Evolutionary conservation across 2,888 invertebrate species (phyloP).

Genomic region (Ornithoptera alexandrae): DNA sequence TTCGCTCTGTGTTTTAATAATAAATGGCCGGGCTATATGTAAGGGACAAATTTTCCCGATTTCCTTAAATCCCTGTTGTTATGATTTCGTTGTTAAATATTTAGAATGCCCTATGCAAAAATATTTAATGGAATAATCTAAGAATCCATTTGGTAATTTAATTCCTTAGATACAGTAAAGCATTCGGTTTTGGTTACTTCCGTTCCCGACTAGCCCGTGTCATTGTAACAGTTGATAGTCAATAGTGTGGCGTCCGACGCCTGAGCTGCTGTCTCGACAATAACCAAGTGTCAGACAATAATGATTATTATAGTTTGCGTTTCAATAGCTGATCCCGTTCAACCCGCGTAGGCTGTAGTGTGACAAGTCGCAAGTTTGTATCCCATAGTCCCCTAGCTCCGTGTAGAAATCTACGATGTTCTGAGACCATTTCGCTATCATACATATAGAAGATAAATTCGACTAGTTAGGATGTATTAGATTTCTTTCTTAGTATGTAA

Average conservation of each 20-base stretch:
- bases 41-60: not conserved
- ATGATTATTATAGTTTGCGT: conserved; percentile 72
- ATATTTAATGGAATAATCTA: not conserved
- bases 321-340: conserved; percentile 54
- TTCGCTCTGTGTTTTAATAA: conserved; percentile 16
- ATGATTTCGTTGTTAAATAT: not conserved
- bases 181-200: not conserved
- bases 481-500: no score
- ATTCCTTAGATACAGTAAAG: not conserved
- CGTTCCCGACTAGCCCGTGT: conserved; percentile 16
- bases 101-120: not conserved
- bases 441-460: not conserved
- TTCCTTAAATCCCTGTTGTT: not conserved
- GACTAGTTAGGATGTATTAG: no score
- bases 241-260: conserved; percentile 61
- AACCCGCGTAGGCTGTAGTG: conserved; percentile 38
- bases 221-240: conserved; percentile 48
- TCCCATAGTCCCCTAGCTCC: conserved; percentile 24
- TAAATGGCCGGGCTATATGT: conserved; percentile 4
- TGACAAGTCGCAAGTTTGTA: conserved; percentile 24
- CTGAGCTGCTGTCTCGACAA: conserved; percentile 79
- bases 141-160: not conserved
- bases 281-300: conserved; percentile 81
- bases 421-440: not conserved
- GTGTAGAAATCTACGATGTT: conserved; percentile 9